These are phyloP conservation scores for Drosophila tsacasi DNA, from an alignment of 1,140 invertebrate species.

Conservation along the genomic window DNA sequence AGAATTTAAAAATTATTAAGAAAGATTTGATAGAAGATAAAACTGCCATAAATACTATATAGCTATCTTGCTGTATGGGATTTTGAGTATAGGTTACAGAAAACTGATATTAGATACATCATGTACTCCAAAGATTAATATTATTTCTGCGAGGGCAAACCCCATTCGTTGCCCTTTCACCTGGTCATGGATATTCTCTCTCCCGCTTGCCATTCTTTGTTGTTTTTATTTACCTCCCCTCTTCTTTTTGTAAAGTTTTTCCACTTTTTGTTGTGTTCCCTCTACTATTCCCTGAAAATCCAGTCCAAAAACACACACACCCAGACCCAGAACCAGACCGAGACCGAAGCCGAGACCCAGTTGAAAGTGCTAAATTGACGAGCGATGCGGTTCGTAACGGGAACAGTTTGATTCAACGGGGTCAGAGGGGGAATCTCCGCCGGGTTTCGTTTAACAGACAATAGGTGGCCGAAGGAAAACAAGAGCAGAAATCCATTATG, in stretches of 20 bases:
- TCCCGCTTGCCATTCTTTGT: slow-evolving; percentile 13
- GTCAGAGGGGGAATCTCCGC: background rate
- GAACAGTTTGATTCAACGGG: slow-evolving; percentile 14
- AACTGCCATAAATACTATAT: background rate
- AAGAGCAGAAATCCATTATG: slow-evolving; percentile 65
- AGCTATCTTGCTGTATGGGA: background rate
- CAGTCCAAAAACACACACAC: slow-evolving; percentile 27
- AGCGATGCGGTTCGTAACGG: slow-evolving; percentile 36
- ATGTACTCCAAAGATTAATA: background rate
- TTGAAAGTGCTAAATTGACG: slow-evolving; percentile 51
- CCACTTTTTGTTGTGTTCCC: background rate
- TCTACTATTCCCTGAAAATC: slow-evolving; percentile 1
- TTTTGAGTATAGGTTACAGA: background rate
- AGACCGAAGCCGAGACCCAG: background rate
- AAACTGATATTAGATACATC: background rate
- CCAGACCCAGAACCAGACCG: background rate
- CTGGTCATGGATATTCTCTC: slow-evolving; percentile 11
- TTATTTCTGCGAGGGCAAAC: slow-evolving; percentile 1
- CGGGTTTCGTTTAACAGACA: slow-evolving; percentile 70
- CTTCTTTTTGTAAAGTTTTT: slow-evolving; percentile 4
- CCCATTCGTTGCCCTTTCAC: slow-evolving; percentile 18
- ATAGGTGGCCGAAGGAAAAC: slow-evolving; percentile 49
- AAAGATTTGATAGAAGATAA: background rate
- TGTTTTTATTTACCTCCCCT: slow-evolving; percentile 5
- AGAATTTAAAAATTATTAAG: rapidly evolving